Percentiles rank a stretch among this genome's conserved stretches.
These are phyloP conservation scores for Propithecus coquereli DNA, from an alignment of 2,113 vertebrate genomes.

Conservation along the genomic window DNA sequence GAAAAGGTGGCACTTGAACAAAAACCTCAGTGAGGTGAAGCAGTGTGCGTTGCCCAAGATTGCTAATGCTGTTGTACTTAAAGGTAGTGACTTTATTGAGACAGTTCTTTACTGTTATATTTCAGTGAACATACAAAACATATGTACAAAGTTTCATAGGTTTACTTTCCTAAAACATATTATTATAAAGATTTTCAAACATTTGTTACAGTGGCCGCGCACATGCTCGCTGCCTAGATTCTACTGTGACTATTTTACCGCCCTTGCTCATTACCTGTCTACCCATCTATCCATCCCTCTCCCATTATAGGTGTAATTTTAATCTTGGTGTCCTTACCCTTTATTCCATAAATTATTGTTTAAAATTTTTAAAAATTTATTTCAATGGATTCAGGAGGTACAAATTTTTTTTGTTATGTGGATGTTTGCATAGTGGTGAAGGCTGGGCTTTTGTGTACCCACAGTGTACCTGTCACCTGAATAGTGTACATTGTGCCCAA, in stretches of 20 bases:
- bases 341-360: neutral
- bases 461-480: no score
- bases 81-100: neutral
- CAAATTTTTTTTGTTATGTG: no score
- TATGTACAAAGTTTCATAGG: neutral
- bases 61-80: neutral
- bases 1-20: neutral
- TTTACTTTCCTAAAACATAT: neutral
- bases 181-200: neutral
- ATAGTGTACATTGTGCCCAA: neutral
- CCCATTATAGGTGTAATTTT: neutral
- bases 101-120: neutral
- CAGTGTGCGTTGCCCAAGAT: rapidly evolving
- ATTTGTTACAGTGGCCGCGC: neutral
- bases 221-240: no score
- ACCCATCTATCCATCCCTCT: rapidly evolving
- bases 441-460: no score
- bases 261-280: neutral
- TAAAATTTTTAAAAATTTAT: no score
- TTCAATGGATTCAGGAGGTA: no score
- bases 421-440: no score
- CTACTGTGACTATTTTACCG: neutral
- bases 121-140: neutral
- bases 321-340: neutral
- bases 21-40: neutral